Percentiles rank a stretch among this genome's conserved stretches.
Evolutionary conservation across 2,113 vertebrate species (phyloP).

Genomic region (Hydrochoerus hydrochaeris): DNA sequence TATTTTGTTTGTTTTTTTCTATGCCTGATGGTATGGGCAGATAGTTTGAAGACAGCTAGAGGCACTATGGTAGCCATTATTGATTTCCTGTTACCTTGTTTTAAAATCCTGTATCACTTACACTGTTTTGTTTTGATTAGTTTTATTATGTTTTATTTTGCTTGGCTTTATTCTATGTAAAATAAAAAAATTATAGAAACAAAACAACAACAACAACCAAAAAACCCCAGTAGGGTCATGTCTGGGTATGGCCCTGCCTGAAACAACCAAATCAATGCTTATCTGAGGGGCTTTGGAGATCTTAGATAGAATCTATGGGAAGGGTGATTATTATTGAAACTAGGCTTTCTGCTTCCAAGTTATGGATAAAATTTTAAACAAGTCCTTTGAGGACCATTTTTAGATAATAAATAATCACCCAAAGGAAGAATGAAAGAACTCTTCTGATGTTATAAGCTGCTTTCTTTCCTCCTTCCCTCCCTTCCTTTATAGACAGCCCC

Average conservation of each 20-base stretch:
- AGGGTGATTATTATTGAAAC: not conserved
- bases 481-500: too few relatives aligned
- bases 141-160: too few relatives aligned
- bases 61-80: too few relatives aligned
- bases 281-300: not conserved
- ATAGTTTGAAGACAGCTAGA: too few relatives aligned
- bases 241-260: not conserved
- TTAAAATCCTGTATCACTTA: too few relatives aligned
- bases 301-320: not conserved
- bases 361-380: not conserved
- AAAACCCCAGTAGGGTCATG: not conserved
- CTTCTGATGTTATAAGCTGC: slow-evolving; percentile 12
- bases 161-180: too few relatives aligned
- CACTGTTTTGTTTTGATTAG: too few relatives aligned
- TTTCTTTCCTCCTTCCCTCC: not conserved
- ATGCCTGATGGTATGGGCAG: too few relatives aligned
- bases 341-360: not conserved
- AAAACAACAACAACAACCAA: too few relatives aligned
- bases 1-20: too few relatives aligned
- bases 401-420: not conserved
- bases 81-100: too few relatives aligned
- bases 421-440: slow-evolving; percentile 20
- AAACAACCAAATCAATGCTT: not conserved
- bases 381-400: slow-evolving; percentile 17
- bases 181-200: too few relatives aligned